Conservation (phyloP, 2,113 vertebrate species). For the Willisornis vidua region DNA sequence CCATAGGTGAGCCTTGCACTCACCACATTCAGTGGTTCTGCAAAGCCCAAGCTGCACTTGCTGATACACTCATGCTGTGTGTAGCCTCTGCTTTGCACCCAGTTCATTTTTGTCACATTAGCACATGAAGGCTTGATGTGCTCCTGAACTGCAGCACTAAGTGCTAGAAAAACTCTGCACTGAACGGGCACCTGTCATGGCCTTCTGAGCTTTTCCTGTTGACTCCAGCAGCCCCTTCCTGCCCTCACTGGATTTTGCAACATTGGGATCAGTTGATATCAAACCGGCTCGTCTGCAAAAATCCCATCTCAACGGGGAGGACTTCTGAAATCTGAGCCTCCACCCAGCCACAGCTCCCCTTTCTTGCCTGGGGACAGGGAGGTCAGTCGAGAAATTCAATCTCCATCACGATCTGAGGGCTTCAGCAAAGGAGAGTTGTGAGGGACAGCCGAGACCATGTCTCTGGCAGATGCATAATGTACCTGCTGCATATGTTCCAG, state of each 20-base stretch:
- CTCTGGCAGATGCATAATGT: background rate
- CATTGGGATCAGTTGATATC: background rate
- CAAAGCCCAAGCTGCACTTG: fast-evolving
- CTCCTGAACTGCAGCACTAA: background rate
- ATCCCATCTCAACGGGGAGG: background rate
- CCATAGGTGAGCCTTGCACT: background rate
- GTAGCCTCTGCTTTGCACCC: background rate
- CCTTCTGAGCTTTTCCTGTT: background rate
- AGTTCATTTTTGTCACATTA: background rate
- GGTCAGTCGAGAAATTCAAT: constrained; percentile 25
- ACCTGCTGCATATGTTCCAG: fast-evolving
- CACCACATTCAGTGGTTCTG: fast-evolving
- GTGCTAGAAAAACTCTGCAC: background rate
- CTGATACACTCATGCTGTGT: background rate
- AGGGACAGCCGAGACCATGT: background rate
- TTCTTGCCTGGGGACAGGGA: background rate
- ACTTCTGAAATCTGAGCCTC: constrained; percentile 14
- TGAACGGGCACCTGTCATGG: fast-evolving
- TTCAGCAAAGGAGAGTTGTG: fast-evolving
- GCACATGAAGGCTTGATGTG: background rate
- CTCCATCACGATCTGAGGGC: background rate
- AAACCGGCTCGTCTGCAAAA: background rate
- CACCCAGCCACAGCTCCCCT: background rate
- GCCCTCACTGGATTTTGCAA: background rate
- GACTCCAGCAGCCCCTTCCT: background rate